These are phyloP conservation scores for Chironomus tentans DNA, from an alignment of 2,888 invertebrate species.

Conservation along the genomic window DNA sequence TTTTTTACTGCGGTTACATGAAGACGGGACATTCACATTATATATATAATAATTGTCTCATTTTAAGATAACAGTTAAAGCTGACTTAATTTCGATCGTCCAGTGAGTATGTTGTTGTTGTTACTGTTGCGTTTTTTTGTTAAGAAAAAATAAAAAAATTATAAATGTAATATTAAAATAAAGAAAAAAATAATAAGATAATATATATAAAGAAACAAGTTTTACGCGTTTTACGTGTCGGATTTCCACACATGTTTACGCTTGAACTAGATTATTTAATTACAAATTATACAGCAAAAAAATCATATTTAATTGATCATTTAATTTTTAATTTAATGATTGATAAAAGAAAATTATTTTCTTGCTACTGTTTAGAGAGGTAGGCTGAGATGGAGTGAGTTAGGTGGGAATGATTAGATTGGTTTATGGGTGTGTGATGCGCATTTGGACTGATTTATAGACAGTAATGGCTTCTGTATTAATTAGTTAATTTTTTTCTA, in stretches of 20 bases:
- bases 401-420: no score
- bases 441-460: no score
- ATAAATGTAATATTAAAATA: neutral
- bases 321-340: neutral
- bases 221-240: slow-evolving; percentile 17
- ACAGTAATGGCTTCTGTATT: no score
- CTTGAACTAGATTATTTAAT: slow-evolving; percentile 22
- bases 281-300: neutral
- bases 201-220: neutral
- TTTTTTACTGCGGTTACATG: neutral
- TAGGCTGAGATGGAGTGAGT: no score
- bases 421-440: no score
- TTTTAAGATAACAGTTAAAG: slow-evolving; percentile 23
- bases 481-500: no score
- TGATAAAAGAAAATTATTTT: no score
- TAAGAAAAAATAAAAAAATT: neutral
- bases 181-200: neutral
- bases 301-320: neutral
- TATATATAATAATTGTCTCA: slow-evolving; percentile 14
- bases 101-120: neutral
- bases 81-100: slow-evolving; percentile 19
- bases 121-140: neutral
- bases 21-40: neutral
- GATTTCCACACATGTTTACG: slow-evolving; percentile 8
- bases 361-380: no score